A percentile compares a stretch with the other conserved stretches of the same genome.
phyloP scores from a whole-genome alignment of 2,797 vertebrate genomes.

The Lepus townsendii region DNA sequence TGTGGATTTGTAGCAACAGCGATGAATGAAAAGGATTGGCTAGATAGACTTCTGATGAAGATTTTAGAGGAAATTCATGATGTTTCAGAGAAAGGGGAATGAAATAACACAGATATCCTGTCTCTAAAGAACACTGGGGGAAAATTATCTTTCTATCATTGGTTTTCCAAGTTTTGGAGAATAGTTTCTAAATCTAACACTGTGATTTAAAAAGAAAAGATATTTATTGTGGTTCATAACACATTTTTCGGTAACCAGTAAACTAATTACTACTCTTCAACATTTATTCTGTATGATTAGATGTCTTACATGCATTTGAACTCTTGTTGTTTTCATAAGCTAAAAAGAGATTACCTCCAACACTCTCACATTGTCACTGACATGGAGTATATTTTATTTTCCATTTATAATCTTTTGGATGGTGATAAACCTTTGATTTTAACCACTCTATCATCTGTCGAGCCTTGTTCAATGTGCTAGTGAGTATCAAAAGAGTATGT shows the following conservation, averaged over 20 bases:
- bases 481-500: slow-evolving; percentile 34
- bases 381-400: background rate
- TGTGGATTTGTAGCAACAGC: background rate
- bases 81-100: background rate
- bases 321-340: slow-evolving; percentile 39
- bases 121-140: background rate
- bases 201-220: slow-evolving; percentile 42
- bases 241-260: slow-evolving; percentile 53
- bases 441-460: slow-evolving; percentile 61
- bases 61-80: background rate
- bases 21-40: background rate
- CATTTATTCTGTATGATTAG: background rate
- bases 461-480: background rate
- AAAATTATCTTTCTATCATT: background rate
- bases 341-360: slow-evolving; percentile 15
- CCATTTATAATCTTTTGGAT: slow-evolving; percentile 36
- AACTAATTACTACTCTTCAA: slow-evolving; percentile 56
- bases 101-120: background rate
- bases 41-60: background rate
- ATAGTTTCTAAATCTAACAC: background rate
- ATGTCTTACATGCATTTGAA: background rate
- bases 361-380: background rate
- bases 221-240: slow-evolving; percentile 25
- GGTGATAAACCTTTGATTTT: slow-evolving; percentile 64
- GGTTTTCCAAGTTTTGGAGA: background rate